Base-by-base conservation (phyloP, 2,113 vertebrate genomes). In the Aspidoscelis tigris region DNA sequence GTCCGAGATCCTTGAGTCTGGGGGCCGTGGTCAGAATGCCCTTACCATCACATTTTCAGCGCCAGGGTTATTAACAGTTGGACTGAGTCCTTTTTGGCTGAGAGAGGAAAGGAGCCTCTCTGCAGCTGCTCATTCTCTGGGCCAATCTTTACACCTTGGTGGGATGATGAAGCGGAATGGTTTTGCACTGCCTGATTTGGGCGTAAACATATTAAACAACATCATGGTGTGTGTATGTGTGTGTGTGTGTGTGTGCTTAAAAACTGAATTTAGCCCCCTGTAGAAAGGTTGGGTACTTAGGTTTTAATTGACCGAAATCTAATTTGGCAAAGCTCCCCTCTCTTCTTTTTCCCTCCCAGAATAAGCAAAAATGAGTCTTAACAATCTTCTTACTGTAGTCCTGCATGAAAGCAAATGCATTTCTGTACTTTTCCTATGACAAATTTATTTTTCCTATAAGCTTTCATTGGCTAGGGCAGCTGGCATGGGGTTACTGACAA, bases 401-500 rank as follows among this genome's bases (percentile, higher is more conserved):
- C 80, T 93, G 90, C 89, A 92, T 81, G 70, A 95, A 95, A 95
- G 91, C 91, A 92, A 95, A 94, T 89, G 61, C 85, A 94, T 93
- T 91, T 94, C 93, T 95, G 94, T 95, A 94, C 92, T 96, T 95
- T 95, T 94, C 94, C 93, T 94, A 92, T 93, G 93, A 96, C 93
- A 96, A 95, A 96, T 96, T 96, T 96, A 94, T 96, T 96, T 96
- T 95, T 94, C 93, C 95, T 95, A 96, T 96, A 96, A 95, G 94
- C 94, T 96, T 96, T 96, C 95, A 93, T 95, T 96, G 96, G 95
- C 94, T 87, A 90, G 89, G 84, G 81, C 86, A 91, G 91, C 65
- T 96, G 95, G 96, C 94, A 93, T 87, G 86, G 88, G 86, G 91
- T 88, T 92, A 78, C 93, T 94, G 94, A 96, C 92, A 94, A 94